A percentile compares a stretch with the other conserved stretches of the same genome.
Conservation (phyloP, 2,797 vertebrate genomes). For the Poecilia picta region DNA sequence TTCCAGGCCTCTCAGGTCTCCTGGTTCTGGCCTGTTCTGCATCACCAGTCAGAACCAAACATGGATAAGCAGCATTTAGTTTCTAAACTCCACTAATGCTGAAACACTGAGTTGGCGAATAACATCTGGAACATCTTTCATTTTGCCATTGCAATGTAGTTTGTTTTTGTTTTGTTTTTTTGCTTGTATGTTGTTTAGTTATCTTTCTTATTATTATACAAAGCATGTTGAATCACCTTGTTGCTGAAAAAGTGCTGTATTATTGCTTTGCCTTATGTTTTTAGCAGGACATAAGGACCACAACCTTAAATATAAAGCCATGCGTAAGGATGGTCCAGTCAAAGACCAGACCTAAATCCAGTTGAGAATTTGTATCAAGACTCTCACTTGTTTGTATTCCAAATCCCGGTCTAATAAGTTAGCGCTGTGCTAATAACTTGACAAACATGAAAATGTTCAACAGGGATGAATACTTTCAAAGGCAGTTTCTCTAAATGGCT, state of each 20-base stretch:
- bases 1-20: neutral
- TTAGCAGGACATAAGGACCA: neutral
- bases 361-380: neutral
- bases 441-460: neutral
- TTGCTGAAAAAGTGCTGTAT: neutral
- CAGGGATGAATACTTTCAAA: neutral
- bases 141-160: neutral
- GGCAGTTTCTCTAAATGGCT: neutral
- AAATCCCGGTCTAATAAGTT: neutral
- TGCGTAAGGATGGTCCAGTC: neutral
- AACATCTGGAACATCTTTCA: neutral
- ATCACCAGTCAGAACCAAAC: neutral
- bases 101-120: neutral
- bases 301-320: neutral
- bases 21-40: neutral
- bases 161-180: neutral
- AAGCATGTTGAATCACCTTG: neutral
- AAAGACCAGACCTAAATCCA: neutral
- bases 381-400: neutral
- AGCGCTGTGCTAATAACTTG: neutral
- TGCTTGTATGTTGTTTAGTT: neutral
- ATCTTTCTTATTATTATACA: neutral
- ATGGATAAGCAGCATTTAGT: neutral
- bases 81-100: neutral
- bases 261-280: neutral